A percentile compares a stretch with the other conserved stretches of the same genome.
Evolutionary conservation across 2,888 invertebrate species (phyloP).

Genomic region (Synergus umbraculus): DNA sequence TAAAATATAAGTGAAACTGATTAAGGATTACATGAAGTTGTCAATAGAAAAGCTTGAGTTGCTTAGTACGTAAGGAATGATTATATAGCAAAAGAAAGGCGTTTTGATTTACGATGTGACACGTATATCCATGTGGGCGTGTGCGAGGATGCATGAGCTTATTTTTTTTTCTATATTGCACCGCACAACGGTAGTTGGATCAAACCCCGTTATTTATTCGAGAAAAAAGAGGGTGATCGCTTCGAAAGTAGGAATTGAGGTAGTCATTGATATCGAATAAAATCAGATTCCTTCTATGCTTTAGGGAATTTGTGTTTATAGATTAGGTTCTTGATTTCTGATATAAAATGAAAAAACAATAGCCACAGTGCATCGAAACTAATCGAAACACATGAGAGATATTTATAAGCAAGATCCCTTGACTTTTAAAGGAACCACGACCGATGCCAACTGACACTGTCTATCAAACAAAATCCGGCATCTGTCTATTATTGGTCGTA

Average conservation of each 20-base stretch:
- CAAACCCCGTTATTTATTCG: neutral
- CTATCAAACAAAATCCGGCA: conserved; percentile 58
- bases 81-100: neutral
- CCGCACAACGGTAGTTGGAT: conserved; percentile 22
- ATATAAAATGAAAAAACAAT: neutral
- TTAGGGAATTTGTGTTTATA: too few species aligned
- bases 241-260: neutral
- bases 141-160: neutral
- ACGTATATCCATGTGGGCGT: conserved; percentile 9
- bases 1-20: neutral
- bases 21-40: neutral
- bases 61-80: neutral
- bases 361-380: neutral
- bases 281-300: neutral
- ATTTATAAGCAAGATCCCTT: conserved; percentile 39
- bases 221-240: neutral
- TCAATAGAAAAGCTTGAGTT: neutral
- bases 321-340: neutral
- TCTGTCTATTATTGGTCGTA: conserved; percentile 59
- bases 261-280: neutral
- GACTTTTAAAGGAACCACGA: conserved; percentile 50
- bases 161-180: conserved; percentile 23
- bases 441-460: conserved; percentile 61
- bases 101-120: conserved; percentile 22
- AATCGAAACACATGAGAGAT: neutral